Conservation (phyloP, 2,797 vertebrate species). For the Anomalospiza imberbis region DNA sequence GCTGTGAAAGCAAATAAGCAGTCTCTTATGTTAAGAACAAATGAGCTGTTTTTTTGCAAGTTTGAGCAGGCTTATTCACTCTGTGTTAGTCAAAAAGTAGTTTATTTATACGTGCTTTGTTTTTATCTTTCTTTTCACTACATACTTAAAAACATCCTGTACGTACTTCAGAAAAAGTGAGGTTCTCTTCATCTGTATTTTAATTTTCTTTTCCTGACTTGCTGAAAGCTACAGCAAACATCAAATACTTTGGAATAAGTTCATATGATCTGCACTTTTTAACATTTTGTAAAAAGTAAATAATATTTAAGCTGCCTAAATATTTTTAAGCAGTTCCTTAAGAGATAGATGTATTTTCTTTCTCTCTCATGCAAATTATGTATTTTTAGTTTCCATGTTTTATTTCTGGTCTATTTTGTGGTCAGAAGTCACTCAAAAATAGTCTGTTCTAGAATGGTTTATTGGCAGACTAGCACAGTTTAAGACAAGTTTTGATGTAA, state of each 20-base stretch:
- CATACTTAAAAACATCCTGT: background rate
- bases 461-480: background rate
- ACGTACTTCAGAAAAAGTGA: background rate
- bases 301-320: background rate
- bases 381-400: background rate
- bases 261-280: background rate
- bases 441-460: background rate
- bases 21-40: background rate
- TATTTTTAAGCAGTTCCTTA: background rate
- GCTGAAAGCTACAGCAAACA: background rate
- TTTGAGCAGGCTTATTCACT: background rate
- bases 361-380: background rate
- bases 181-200: background rate
- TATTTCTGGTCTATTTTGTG: background rate
- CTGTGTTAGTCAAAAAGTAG: background rate
- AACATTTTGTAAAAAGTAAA: background rate
- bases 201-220: background rate
- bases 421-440: background rate
- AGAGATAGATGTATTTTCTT: background rate
- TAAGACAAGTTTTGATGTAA: background rate
- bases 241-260: background rate
- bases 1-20: background rate
- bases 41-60: background rate
- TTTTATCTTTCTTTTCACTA: background rate
- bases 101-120: background rate